Percentiles rank a stretch among this genome's conserved stretches.
phyloP scores from a whole-genome alignment of 2,888 invertebrate species.

The Ornithoptera alexandrae region DNA sequence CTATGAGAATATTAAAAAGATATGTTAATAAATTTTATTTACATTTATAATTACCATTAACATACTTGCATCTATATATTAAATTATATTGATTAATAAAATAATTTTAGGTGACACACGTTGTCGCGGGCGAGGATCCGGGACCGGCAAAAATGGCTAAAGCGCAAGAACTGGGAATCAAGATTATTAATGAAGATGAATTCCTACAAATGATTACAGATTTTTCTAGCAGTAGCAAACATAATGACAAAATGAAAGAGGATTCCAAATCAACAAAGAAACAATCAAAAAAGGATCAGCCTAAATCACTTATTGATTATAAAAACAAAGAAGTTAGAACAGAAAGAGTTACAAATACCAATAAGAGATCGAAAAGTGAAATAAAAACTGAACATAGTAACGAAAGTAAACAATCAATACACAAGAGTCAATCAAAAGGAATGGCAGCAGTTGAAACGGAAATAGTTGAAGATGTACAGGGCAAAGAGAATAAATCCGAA shows the following conservation, averaged over 20 bases:
- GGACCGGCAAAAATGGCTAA: conserved; percentile 92
- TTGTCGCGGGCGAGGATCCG: conserved; percentile 91
- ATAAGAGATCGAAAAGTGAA: conserved; percentile 26
- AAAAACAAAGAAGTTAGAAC: conserved; percentile 39
- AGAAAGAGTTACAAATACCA: conserved; percentile 30
- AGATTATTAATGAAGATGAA: conserved; percentile 89
- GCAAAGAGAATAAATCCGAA: neutral
- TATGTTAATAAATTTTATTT: too few species aligned
- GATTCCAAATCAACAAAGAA: conserved; percentile 32
- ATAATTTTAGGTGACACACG: conserved; percentile 82
- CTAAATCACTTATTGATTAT: conserved; percentile 35
- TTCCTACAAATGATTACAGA: conserved; percentile 87
- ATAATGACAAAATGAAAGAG: conserved; percentile 34
- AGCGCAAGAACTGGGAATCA: conserved; percentile 85
- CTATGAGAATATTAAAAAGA: too few species aligned
- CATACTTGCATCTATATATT: too few species aligned
- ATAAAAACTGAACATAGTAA: conserved; percentile 22
- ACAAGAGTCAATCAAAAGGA: conserved; percentile 25
- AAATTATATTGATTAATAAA: neutral
- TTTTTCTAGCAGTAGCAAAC: conserved; percentile 56
- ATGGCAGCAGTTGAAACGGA: neutral
- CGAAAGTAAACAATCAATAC: conserved; percentile 9
- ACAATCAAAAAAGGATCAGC: conserved; percentile 43
- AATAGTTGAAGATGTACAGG: neutral
- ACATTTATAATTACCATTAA: too few species aligned